These are phyloP conservation scores for Lytechinus variegatus DNA, from an alignment of 35 echinoderm and acorn worm species.

Conservation along the genomic window DNA sequence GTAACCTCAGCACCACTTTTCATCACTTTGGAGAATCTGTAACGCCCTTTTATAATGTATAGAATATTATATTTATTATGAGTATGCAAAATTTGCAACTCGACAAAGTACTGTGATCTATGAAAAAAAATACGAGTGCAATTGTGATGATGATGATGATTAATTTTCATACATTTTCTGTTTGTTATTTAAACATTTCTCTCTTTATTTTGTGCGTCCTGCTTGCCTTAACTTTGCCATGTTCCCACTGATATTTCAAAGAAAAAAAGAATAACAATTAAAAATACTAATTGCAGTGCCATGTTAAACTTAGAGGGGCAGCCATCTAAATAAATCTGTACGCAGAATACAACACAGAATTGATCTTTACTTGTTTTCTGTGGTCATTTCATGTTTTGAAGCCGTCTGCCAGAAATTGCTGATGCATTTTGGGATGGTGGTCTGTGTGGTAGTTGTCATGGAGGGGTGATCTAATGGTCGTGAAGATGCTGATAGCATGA, in stretches of 20 bases:
- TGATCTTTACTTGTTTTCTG: background rate
- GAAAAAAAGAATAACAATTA: background rate
- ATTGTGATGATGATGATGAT: background rate
- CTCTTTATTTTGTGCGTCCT: background rate
- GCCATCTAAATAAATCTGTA: background rate
- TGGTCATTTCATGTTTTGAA: no score
- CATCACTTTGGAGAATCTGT: slow-evolving; percentile 1
- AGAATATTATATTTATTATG: background rate
- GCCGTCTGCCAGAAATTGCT: background rate
- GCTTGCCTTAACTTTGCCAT: background rate
- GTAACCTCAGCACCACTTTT: background rate
- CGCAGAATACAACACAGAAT: background rate
- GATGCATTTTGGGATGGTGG: background rate
- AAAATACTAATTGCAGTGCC: slow-evolving; percentile 10
- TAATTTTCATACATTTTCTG: slow-evolving; percentile 3
- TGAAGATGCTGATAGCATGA: no score
- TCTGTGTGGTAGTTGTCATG: background rate
- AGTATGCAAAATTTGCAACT: background rate
- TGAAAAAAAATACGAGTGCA: background rate
- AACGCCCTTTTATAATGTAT: slow-evolving; percentile 19
- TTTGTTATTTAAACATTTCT: background rate
- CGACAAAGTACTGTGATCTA: background rate
- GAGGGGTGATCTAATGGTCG: no score
- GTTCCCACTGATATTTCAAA: background rate
- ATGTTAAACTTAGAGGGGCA: background rate